phyloP scores from a whole-genome alignment of 2,113 vertebrate species.

The Pygoscelis antarcticus region DNA sequence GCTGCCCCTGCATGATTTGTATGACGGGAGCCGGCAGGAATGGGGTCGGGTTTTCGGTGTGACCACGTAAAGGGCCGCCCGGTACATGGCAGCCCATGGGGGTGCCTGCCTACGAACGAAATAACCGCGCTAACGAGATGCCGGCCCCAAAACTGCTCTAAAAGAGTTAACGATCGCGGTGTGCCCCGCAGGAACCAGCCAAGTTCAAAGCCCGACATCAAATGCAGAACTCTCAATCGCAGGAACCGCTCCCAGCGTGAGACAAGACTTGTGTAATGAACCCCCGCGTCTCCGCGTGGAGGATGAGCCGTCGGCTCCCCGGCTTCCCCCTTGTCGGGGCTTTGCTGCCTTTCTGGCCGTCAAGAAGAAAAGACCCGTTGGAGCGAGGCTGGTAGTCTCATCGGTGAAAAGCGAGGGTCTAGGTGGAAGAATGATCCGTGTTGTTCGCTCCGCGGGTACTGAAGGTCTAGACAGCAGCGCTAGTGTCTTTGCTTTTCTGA shows the following conservation, averaged over 20 bases:
- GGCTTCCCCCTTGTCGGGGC: not conserved
- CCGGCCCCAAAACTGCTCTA: not conserved
- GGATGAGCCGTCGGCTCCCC: not conserved
- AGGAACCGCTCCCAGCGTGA: not conserved
- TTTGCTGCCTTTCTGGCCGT: not conserved
- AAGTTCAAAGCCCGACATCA: not conserved
- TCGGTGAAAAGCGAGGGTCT: not conserved
- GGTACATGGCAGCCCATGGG: rapidly evolving
- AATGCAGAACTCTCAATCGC: not conserved
- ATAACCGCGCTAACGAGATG: rapidly evolving
- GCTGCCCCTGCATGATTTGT: no score
- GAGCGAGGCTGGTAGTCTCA: rapidly evolving
- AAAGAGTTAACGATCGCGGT: rapidly evolving
- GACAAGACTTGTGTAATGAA: rapidly evolving
- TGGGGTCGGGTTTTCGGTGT: not conserved
- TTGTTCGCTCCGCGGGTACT: rapidly evolving
- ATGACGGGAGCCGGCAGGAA: rapidly evolving
- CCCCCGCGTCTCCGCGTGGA: rapidly evolving
- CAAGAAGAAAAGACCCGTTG: rapidly evolving
- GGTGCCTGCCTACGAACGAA: rapidly evolving
- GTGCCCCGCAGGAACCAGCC: not conserved
- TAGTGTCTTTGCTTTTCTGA: not conserved
- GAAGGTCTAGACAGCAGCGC: not conserved
- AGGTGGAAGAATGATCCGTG: not conserved
- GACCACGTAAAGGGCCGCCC: not conserved